A percentile compares a stretch with the other conserved stretches of the same genome.
Conservation (phyloP, 2,888 invertebrate species). For the Priocnemis perturbator region DNA sequence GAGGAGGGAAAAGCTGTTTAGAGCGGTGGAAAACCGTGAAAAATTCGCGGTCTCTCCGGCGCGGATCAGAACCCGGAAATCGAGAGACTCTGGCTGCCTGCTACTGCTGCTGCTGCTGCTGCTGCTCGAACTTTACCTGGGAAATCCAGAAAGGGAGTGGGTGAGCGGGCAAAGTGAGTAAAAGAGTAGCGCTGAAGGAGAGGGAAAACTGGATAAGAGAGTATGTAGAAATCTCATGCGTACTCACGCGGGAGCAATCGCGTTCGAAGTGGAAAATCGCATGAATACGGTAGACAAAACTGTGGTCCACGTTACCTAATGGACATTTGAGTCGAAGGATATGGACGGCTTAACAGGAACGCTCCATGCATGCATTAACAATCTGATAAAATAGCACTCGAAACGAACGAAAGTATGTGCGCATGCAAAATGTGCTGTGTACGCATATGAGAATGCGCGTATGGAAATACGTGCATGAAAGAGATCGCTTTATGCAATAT, state of each 20-base stretch:
- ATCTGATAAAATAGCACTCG: too few relatives aligned
- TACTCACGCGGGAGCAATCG: conserved; percentile 7
- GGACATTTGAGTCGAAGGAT: conserved; percentile 14
- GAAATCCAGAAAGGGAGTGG: background rate
- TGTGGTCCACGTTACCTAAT: conserved; percentile 9
- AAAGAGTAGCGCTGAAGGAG: background rate
- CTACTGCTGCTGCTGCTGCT: too few relatives aligned
- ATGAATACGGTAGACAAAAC: conserved; percentile 20
- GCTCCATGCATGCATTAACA: background rate
- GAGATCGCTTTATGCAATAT: too few relatives aligned
- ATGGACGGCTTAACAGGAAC: conserved; percentile 18
- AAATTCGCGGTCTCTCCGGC: conserved; percentile 15
- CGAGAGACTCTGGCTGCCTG: background rate
- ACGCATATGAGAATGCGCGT: too few relatives aligned
- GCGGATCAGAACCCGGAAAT: conserved; percentile 5
- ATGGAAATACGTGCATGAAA: too few relatives aligned
- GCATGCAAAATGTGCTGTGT: too few relatives aligned
- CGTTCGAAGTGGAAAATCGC: conserved; percentile 13
- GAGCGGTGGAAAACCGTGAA: conserved; percentile 14
- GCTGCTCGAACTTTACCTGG: conserved; percentile 8
- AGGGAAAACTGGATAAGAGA: background rate
- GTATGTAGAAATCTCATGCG: conserved; percentile 5
- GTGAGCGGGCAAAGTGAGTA: background rate
- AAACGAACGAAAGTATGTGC: too few relatives aligned
- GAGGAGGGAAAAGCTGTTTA: conserved; percentile 24